Base-by-base conservation (phyloP, 2,113 vertebrate species). In the Pyxicephalus adspersus region DNA sequence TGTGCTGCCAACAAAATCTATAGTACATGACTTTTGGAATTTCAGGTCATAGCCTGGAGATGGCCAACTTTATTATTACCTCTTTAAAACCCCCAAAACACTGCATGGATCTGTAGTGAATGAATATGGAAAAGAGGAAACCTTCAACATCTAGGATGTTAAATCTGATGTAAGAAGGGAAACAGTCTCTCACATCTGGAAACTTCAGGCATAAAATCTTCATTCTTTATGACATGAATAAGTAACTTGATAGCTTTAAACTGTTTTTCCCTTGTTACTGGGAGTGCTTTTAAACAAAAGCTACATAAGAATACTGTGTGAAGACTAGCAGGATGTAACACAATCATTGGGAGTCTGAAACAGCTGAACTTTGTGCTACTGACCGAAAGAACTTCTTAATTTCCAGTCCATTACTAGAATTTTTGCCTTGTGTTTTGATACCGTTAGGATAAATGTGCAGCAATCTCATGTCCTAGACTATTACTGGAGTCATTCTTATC, bases 211-310 rank as follows among this genome's bases (percentile, higher is more conserved):
- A 78, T 67, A 38, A 58, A 78, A 78, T 45, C 51, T 55, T 66
- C 29, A 78, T 67, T 78, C 64, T 25, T 45, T 67, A 25, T 68
- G 51, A 34, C 64, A 34, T 38, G 63, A 67, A 78, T 45, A 78
- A 52, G 76, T 55, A 78, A 78, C 52, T 58, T 38, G 51, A 78
- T 67, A 67, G 52, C 76, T 67, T 57, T 58, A 67, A 78, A 78
- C 17, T 23, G 29, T 54, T 52, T 25, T 67, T 66, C 58, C 11
- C 29, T 58, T 58, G 64, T 67, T 67, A 58, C 76, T 25, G 1
- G 28, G 54, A 28, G 76, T 31, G 64, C 52, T 28, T 58, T 57
- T 38, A 68, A 38, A 67, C n/a, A 55, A 50, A 18, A 22, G 51
- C 63, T 11, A 20, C 28, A 31, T 18, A 9, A 54, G 50, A 66